A percentile compares a stretch with the other conserved stretches of the same genome.
Evolutionary conservation across 2,888 invertebrate species (phyloP).

Genomic region (Agrotis segetum): DNA sequence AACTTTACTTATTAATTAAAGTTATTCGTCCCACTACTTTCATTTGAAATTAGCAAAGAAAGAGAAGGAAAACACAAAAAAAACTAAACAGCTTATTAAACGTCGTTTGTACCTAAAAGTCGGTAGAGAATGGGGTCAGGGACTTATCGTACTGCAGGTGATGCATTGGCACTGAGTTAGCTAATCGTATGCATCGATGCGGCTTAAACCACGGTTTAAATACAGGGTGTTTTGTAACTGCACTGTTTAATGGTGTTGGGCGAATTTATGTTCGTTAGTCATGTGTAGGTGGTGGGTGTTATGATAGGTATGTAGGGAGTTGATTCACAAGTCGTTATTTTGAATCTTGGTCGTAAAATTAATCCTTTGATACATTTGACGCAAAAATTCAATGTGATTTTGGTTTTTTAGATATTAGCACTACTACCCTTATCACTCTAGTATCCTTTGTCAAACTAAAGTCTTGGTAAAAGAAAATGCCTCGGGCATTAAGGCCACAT

Average conservation of each 20-base stretch:
- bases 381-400: background rate
- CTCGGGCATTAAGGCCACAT: no score
- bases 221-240: slow-evolving; percentile 38
- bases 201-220: slow-evolving; percentile 37
- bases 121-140: slow-evolving; percentile 45
- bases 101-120: slow-evolving; percentile 41
- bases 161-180: slow-evolving; percentile 45
- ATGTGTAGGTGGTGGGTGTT: slow-evolving; percentile 2
- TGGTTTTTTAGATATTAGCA: background rate
- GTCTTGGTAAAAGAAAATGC: no score
- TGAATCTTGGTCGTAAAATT: background rate
- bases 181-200: slow-evolving; percentile 56
- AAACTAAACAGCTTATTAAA: slow-evolving; percentile 35
- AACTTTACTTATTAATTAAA: background rate
- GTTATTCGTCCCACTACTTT: background rate
- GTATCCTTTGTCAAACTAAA: no score
- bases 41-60: background rate
- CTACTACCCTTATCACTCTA: no score
- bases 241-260: slow-evolving; percentile 8
- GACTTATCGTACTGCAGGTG: slow-evolving; percentile 40
- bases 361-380: background rate
- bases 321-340: background rate
- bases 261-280: slow-evolving; percentile 19
- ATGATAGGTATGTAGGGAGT: slow-evolving; percentile 1
- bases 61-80: background rate